Evolutionary conservation across 2,888 invertebrate genomes (phyloP).

Genomic region (Flabesymbios commensalis): DNA sequence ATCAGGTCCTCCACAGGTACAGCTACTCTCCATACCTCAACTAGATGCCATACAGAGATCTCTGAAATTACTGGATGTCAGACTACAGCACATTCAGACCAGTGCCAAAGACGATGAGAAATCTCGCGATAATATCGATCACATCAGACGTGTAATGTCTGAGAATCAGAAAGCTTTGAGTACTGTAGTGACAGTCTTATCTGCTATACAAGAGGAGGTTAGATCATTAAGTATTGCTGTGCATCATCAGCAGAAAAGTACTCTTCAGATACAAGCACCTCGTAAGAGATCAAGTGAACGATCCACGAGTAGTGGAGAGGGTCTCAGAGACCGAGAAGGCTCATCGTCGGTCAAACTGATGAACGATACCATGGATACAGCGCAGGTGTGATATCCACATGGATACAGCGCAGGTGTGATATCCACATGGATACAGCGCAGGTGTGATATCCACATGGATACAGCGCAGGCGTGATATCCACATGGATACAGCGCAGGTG

Average conservation of each 20-base stretch:
- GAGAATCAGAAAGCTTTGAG: slow-evolving; percentile 61
- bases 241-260: slow-evolving; percentile 23
- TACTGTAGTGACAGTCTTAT: slow-evolving; percentile 58
- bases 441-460: too few relatives aligned
- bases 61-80: slow-evolving; percentile 59
- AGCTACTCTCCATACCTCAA: slow-evolving; percentile 59
- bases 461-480: too few relatives aligned
- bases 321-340: too few relatives aligned
- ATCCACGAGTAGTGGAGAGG: too few relatives aligned
- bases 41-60: slow-evolving; percentile 59
- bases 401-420: too few relatives aligned
- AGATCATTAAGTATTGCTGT: slow-evolving; percentile 19
- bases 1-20: slow-evolving; percentile 36
- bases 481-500: too few relatives aligned
- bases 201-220: slow-evolving; percentile 52
- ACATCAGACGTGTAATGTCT: slow-evolving; percentile 57
- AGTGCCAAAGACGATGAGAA: slow-evolving; percentile 57
- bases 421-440: too few relatives aligned
- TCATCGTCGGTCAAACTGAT: too few relatives aligned
- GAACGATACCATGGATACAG: too few relatives aligned
- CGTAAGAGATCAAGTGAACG: slow-evolving; percentile 4
- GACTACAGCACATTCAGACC: slow-evolving; percentile 59
- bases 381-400: too few relatives aligned
- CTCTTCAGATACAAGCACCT: slow-evolving; percentile 24
- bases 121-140: slow-evolving; percentile 59